Conservation (phyloP, 2,888 invertebrate genomes). For the Hypomecis punctinalis region DNA sequence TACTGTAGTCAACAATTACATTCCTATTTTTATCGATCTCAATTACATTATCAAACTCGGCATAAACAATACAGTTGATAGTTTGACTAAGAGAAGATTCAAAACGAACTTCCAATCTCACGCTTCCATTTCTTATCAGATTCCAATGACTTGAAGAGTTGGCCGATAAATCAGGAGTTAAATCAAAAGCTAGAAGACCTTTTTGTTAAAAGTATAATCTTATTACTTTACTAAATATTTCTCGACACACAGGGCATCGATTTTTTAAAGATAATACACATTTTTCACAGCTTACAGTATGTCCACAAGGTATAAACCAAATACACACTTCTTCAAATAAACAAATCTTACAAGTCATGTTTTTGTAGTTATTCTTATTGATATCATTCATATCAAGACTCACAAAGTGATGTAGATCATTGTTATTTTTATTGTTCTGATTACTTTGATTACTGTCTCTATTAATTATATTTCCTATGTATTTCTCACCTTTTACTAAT, state of each 20-base stretch:
- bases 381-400: neutral
- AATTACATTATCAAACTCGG: slow-evolving; percentile 44
- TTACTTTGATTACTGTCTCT: neutral
- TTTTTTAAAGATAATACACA: slow-evolving; percentile 6
- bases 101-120: slow-evolving; percentile 43
- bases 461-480: slow-evolving; percentile 1
- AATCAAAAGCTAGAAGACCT: slow-evolving; percentile 42
- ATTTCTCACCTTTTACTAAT: neutral
- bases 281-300: neutral
- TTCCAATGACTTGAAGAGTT: slow-evolving; percentile 39
- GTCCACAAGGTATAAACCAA: slow-evolving; percentile 5
- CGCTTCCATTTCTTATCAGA: slow-evolving; percentile 42
- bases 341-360: slow-evolving; percentile 6
- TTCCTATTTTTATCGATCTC: slow-evolving; percentile 31
- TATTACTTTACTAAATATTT: neutral
- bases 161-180: slow-evolving; percentile 15
- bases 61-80: slow-evolving; percentile 44
- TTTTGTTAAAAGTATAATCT: slow-evolving; percentile 3
- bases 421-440: neutral
- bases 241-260: neutral
- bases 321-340: neutral
- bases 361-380: slow-evolving; percentile 5
- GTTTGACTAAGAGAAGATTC: slow-evolving; percentile 40
- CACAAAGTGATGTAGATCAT: neutral
- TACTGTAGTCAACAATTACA: slow-evolving; percentile 21